Evolutionary conservation across 1,140 invertebrate genomes (phyloP), one percentile per base, ranked within the genome.

Genomic region (Drosophila setifemur): DNA sequence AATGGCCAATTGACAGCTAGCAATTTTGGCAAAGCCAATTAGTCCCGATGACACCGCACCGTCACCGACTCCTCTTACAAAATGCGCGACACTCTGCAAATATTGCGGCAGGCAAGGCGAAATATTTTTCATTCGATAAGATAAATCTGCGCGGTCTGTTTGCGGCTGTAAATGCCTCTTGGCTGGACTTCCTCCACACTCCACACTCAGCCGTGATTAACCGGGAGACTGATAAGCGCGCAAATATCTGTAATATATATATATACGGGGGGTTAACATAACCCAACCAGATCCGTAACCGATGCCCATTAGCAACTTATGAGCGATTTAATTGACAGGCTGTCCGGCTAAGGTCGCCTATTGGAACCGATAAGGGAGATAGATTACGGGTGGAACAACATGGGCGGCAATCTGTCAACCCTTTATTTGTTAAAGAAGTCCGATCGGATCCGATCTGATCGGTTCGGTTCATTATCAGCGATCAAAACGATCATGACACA

Each of bases 401-500:
- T 5, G 31, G 33, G 33, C 12, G 21, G 18, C 23, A 28, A 6
- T 12, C 14, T 57, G 11, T 37, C 28, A 35, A 44, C 45, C 53
- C 55, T 63, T 52, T 61, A 29, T n/a, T 33, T 11, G 50, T 45
- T 39, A 12, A 40, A 50, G 25, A 31, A 26, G 11, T 25, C 14
- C 42, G 5, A 57, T 12, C 2, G 31, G 60, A 63, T 63, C 55
- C 16, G 14, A 25, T 3, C 14, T 25, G 6, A n/a, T n/a, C n/a
- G n/a, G n/a, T n/a, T 8, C 33, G 9, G 7, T 12, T 4, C 47
- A 54, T 43, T 76, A 75, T 76, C 45, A 50, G 5, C 45, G 57
- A 85, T 85, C 71, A 61, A 78, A 83, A 70, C 58, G 78, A 83
- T 83, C 78, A 85, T 83, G 79, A 85, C 78, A 85, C 73, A 78